Conservation (phyloP, 2,113 vertebrate species). For the Asarcornis scutulata region DNA sequence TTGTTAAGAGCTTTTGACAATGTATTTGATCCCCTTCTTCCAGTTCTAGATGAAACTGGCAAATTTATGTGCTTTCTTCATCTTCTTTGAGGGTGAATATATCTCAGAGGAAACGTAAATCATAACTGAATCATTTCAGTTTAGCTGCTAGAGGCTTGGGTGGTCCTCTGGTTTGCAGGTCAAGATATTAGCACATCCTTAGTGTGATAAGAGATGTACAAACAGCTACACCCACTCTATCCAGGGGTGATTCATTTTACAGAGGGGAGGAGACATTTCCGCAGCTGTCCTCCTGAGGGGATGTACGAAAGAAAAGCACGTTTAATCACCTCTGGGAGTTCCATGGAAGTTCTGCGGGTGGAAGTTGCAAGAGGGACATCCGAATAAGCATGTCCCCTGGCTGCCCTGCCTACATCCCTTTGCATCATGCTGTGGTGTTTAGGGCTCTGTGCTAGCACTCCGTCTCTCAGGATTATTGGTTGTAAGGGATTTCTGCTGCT, state of each 20-base stretch:
- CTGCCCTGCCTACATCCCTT: neutral
- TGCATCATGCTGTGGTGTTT: neutral
- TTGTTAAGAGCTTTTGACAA: neutral
- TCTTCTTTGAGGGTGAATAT: neutral
- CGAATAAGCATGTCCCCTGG: neutral
- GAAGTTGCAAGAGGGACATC: neutral
- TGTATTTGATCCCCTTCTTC: neutral
- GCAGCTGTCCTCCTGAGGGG: neutral
- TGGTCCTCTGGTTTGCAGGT: constrained; percentile 44
- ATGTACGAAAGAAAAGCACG: neutral
- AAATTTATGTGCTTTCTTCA: constrained; percentile 14
- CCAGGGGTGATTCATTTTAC: neutral
- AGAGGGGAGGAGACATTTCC: constrained; percentile 14
- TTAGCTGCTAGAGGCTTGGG: constrained; percentile 14
- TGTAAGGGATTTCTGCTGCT: neutral
- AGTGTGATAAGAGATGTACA: constrained; percentile 45
- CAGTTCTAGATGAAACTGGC: neutral
- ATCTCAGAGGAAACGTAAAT: constrained; percentile 39
- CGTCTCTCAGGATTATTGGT: neutral
- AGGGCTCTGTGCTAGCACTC: neutral
- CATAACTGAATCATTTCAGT: neutral
- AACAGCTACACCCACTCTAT: neutral
- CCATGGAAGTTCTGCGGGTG: neutral
- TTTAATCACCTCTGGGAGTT: neutral
- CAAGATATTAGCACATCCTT: constrained; percentile 60